Percentiles rank a stretch among this genome's conserved stretches.
phyloP scores from a whole-genome alignment of 2,113 vertebrate species.

The Phalacrocorax aristotelis region DNA sequence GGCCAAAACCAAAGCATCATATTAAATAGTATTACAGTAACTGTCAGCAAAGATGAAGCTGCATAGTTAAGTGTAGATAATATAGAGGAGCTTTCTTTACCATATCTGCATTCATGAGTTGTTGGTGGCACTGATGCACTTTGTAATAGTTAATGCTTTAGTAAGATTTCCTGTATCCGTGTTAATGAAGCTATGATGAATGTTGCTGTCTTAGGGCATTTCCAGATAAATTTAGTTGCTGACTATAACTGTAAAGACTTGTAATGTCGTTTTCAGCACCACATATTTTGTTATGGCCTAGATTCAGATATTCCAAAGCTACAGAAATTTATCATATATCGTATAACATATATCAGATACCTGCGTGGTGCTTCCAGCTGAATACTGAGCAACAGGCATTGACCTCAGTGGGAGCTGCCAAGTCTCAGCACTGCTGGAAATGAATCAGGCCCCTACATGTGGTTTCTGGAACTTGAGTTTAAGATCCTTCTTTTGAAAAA shows the following conservation, averaged over 20 bases:
- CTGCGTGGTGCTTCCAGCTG: background rate
- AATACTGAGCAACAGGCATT: background rate
- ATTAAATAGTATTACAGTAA: background rate
- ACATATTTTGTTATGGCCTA: background rate
- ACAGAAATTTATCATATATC: background rate
- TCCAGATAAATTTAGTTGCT: background rate
- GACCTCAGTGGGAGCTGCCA: background rate
- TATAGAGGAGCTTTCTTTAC: background rate
- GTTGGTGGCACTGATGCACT: background rate
- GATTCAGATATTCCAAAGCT: background rate
- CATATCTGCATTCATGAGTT: background rate
- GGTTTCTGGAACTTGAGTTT: conserved; percentile 5
- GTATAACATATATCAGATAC: background rate
- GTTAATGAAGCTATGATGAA: background rate
- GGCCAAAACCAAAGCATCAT: background rate
- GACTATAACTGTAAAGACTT: background rate
- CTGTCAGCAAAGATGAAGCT: background rate
- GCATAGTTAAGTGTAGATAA: background rate
- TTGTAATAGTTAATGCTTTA: background rate
- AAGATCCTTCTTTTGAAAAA: background rate
- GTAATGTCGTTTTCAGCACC: background rate
- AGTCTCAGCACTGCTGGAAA: background rate
- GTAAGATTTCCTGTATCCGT: background rate
- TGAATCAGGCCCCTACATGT: background rate
- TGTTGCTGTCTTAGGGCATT: background rate